These are phyloP conservation scores for Caranx ignobilis DNA, from an alignment of 2,113 vertebrate genomes.

Conservation along the genomic window DNA sequence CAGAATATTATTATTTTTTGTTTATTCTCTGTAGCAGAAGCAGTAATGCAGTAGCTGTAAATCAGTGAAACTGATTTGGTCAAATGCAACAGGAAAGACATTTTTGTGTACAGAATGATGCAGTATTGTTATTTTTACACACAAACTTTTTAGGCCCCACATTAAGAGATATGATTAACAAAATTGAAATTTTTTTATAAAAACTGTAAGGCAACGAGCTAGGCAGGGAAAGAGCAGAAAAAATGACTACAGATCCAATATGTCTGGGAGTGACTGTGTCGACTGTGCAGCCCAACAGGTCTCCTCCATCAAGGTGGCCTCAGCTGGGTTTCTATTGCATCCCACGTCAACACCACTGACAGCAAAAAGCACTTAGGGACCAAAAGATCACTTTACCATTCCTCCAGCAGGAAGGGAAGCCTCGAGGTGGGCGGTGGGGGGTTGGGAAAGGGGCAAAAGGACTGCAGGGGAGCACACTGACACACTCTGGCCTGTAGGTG, in stretches of 20 bases:
- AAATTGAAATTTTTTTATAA: neutral
- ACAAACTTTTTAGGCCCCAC: neutral
- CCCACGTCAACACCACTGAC: conserved; percentile 80
- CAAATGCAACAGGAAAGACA: neutral
- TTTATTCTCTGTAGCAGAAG: conserved; percentile 2
- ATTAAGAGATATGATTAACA: neutral
- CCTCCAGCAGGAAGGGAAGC: conserved; percentile 70
- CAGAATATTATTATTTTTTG: conserved; percentile 34
- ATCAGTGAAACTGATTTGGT: conserved; percentile 3
- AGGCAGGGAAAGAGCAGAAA: neutral
- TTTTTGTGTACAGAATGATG: neutral
- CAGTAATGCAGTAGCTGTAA: conserved; percentile 4
- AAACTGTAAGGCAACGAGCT: neutral
- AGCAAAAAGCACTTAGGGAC: conserved; percentile 80
- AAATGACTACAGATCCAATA: neutral
- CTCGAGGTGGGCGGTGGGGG: conserved; percentile 64
- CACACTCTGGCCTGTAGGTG: conserved; percentile 78
- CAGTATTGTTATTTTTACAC: neutral
- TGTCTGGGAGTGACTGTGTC: conserved; percentile 28
- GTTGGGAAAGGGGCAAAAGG: conserved; percentile 30
- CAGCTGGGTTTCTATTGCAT: conserved; percentile 75
- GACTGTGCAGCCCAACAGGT: conserved; percentile 44
- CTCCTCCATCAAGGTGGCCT: conserved; percentile 70
- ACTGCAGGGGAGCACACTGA: conserved; percentile 29
- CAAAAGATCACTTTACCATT: conserved; percentile 83